These are phyloP conservation scores for Mesitornis unicolor DNA, from an alignment of 2,113 vertebrate genomes.

Conservation along the genomic window DNA sequence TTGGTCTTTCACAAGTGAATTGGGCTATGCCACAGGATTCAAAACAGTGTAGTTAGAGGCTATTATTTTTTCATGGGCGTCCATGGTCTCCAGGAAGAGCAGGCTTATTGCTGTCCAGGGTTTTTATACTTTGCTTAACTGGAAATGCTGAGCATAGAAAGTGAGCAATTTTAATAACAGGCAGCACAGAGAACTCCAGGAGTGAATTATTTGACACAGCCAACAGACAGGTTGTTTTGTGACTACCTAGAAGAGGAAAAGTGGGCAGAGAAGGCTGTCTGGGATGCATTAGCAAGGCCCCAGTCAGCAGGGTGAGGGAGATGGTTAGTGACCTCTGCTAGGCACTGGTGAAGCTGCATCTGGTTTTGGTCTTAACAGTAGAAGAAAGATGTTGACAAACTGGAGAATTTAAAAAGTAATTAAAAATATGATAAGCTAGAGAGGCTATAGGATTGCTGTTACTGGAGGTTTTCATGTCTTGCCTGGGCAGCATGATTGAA, in stretches of 20 bases:
- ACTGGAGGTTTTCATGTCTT: not conserved
- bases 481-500: not conserved
- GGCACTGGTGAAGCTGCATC: not conserved
- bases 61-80: rapidly evolving
- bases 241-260: not conserved
- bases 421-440: not conserved
- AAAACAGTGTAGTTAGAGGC: not conserved
- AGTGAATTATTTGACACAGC: not conserved
- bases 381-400: not conserved
- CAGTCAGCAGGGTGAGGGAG: not conserved
- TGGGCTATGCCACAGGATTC: not conserved
- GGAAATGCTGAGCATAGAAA: not conserved
- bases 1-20: conserved; percentile 29
- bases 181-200: not conserved
- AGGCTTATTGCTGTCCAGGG: not conserved
- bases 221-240: not conserved
- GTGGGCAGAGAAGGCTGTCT: not conserved
- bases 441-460: rapidly evolving
- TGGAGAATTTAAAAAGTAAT: not conserved
- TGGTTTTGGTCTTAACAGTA: not conserved
- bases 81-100: not conserved
- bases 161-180: not conserved
- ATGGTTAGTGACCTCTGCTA: not conserved
- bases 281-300: not conserved
- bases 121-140: not conserved